phyloP scores from a whole-genome alignment of 2,888 invertebrate species.

The Ectemnius lituratus region DNA sequence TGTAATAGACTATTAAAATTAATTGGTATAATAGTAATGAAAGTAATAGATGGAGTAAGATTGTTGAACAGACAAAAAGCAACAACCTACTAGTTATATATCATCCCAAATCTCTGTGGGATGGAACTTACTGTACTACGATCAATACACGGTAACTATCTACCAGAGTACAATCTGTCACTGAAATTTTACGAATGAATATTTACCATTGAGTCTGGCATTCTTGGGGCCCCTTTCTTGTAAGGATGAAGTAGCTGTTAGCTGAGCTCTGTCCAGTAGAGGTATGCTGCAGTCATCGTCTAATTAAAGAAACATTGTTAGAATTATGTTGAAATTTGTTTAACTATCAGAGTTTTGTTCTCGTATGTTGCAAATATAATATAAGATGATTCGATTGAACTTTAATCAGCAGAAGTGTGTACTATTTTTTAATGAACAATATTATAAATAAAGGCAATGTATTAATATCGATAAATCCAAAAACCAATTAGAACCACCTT shows the following conservation, averaged over 20 bases:
- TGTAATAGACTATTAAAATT: slow-evolving; percentile 12
- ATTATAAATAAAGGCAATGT: no score
- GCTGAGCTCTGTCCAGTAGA: slow-evolving; percentile 84
- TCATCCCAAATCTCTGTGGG: no score
- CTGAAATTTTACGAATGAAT: background rate
- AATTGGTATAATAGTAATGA: slow-evolving; percentile 40
- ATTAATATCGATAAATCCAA: no score
- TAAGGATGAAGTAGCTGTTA: slow-evolving; percentile 90
- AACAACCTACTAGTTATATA: slow-evolving; percentile 41
- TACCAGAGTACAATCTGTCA: slow-evolving; percentile 20
- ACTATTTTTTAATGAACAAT: no score
- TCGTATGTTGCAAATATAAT: background rate
- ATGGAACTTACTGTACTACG: no score
- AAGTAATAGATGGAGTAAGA: slow-evolving; percentile 25
- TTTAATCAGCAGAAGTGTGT: no score
- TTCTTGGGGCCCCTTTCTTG: slow-evolving; percentile 91
- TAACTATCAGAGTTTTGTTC: background rate
- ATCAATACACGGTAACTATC: slow-evolving; percentile 16
- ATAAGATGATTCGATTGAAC: background rate
- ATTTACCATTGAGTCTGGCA: slow-evolving; percentile 89
- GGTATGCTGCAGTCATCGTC: slow-evolving; percentile 89
- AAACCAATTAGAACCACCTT: no score
- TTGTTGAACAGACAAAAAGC: slow-evolving; percentile 45
- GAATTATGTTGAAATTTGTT: background rate
- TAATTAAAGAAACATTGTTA: slow-evolving; percentile 50